Percentiles rank a stretch among this genome's conserved stretches.
Evolutionary conservation across 2,888 invertebrate species (phyloP).

Genomic region (Labia minor): DNA sequence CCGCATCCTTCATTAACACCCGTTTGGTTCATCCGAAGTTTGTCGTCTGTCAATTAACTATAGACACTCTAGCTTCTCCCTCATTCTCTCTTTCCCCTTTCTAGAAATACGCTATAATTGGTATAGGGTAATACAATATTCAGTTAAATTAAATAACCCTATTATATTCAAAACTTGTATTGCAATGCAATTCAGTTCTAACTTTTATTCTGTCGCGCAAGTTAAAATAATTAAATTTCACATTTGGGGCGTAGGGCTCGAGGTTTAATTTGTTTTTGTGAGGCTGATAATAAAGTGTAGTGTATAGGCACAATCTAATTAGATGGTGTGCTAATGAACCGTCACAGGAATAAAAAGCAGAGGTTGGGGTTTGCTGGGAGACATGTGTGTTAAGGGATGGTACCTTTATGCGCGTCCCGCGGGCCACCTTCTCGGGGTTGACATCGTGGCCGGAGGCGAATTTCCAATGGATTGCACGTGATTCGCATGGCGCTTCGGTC

Average conservation of each 20-base stretch:
- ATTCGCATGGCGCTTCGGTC: not conserved
- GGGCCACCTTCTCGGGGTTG: not conserved
- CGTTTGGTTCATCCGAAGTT: not conserved
- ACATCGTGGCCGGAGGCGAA: conserved; percentile 13
- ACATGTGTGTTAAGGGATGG: not conserved
- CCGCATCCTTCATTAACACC: not conserved
- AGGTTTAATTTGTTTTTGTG: conserved; percentile 7
- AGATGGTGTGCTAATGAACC: conserved; percentile 7
- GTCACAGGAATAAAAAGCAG: conserved; percentile 1
- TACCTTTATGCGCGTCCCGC: conserved; percentile 3
- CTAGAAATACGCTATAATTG: not conserved
- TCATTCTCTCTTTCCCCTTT: not conserved
- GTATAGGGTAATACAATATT: not conserved
- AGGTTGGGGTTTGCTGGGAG: not conserved
- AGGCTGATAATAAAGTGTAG: conserved; percentile 2
- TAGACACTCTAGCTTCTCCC: not conserved
- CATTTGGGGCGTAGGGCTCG: not conserved
- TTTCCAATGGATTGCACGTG: not conserved
- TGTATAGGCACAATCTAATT: conserved; percentile 13
- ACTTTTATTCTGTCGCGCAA: conserved; percentile 1
- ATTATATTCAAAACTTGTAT: conserved; percentile 13
- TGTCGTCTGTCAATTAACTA: conserved; percentile 13
- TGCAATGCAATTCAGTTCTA: not conserved
- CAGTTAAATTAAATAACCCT: not conserved
- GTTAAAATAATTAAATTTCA: conserved; percentile 13